A percentile compares a stretch with the other conserved stretches of the same genome.
Evolutionary conservation across 2,113 vertebrate species (phyloP).

Genomic region (Mesitornis unicolor): DNA sequence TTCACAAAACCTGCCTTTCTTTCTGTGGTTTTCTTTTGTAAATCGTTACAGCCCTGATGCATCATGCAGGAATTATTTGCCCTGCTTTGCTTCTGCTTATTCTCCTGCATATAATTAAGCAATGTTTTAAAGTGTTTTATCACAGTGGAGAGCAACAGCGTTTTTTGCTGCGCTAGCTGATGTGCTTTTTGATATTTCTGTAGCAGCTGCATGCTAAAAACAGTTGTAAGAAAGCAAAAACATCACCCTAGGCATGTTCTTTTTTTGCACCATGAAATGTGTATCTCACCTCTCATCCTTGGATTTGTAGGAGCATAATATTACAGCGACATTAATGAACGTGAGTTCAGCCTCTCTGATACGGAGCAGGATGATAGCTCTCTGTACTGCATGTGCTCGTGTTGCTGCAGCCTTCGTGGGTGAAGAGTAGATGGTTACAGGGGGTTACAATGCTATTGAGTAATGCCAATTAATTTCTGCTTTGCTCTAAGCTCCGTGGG

Average conservation of each 20-base stretch:
- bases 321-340: not conserved
- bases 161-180: constrained; percentile 32
- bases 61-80: constrained; percentile 24
- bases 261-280: not conserved
- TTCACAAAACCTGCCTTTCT: not conserved
- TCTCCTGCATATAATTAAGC: constrained; percentile 30
- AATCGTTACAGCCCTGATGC: not conserved
- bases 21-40: not conserved
- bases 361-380: not conserved
- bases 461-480: not conserved
- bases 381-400: not conserved
- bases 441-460: not conserved
- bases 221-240: constrained; percentile 15
- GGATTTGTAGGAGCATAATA: not conserved
- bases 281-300: not conserved
- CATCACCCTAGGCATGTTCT: not conserved
- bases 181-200: constrained; percentile 41
- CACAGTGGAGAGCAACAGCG: not conserved
- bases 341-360: not conserved
- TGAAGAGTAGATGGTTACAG: not conserved
- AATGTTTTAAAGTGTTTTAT: constrained; percentile 21
- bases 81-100: constrained; percentile 7
- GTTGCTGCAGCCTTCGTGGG: rapidly evolving
- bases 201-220: constrained; percentile 43
- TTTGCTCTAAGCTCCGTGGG: not conserved